Percentiles rank a stretch among this genome's conserved stretches.
Evolutionary conservation across 2,797 vertebrate species (phyloP).

Genomic region (Yasuhikotakia modesta): DNA sequence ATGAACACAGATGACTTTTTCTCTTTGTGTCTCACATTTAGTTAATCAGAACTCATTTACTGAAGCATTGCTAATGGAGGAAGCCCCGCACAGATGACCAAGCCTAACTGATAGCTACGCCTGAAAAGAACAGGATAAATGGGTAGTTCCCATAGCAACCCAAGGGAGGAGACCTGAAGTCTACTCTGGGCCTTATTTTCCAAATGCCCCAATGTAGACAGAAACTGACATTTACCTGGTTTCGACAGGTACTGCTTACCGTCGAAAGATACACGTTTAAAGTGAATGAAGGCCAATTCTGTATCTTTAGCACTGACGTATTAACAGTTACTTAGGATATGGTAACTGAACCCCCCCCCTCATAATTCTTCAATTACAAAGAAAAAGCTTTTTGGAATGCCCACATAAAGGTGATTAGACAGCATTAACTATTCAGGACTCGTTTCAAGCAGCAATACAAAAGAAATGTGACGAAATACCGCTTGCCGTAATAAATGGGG

Average conservation of each 20-base stretch:
- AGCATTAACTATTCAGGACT: neutral
- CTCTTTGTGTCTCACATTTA: conserved; percentile 24
- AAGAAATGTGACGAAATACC: conserved; percentile 2
- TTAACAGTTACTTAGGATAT: neutral
- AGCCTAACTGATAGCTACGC: conserved; percentile 41
- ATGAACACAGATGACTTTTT: conserved; percentile 42
- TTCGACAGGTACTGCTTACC: conserved; percentile 59
- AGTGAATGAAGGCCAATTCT: no score
- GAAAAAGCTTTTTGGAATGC: conserved; percentile 18
- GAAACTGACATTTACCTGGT: conserved; percentile 77
- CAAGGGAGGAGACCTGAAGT: conserved; percentile 37
- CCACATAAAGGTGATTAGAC: conserved; percentile 4
- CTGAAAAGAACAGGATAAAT: conserved; percentile 43
- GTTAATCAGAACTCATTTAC: conserved; percentile 38
- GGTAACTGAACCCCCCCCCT: neutral
- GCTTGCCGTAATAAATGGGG: conserved; percentile 8
- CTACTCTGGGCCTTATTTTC: conserved; percentile 43
- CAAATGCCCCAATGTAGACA: conserved; percentile 56
- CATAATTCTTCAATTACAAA: conserved; percentile 14
- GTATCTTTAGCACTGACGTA: neutral
- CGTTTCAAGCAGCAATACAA: neutral
- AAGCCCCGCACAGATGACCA: conserved; percentile 45
- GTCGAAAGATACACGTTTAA: conserved; percentile 43
- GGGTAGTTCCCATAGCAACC: conserved; percentile 46
- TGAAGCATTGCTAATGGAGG: conserved; percentile 43